Evolutionary conservation across 1,140 invertebrate species (phyloP), one percentile per base, ranked within the genome.

Genomic region (Orussus abietinus): DNA sequence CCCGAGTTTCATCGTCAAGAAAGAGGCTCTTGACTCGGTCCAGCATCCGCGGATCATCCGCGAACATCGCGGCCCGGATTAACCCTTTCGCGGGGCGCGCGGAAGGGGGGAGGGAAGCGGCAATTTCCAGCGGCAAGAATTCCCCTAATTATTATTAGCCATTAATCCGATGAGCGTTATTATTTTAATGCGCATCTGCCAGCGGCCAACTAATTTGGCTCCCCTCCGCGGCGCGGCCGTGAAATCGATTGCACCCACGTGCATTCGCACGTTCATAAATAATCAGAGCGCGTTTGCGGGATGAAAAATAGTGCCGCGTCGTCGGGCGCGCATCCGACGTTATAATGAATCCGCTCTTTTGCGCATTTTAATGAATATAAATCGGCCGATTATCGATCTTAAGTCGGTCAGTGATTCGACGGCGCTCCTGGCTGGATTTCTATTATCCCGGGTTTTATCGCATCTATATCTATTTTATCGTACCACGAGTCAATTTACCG

Each of bases 71-170:
- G n/a, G n/a, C n/a, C n/a, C n/a, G n/a, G n/a, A n/a, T n/a, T n/a
- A n/a, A n/a, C n/a, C n/a, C n/a, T n/a, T n/a, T n/a, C n/a, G 25
- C 35, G 42, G 42, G 39, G 34, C 46, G 45, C 38, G 38, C 14
- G 40, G 49, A 37, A 50, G 41, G 47, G 45, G 49, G 43, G 32
- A 47, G 46, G 43, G 42, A 50, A 49, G 20, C 28, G 47, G 53
- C 49, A 57, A 64, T 64, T 57, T 55, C 47, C 48, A 45, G 44
- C 54, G 55, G 39, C 49, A 63, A 60, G 59, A 68, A 69, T 69
- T 70, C 67, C 59, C 62, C 64, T 69, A 69, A 70, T 70, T 69
- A 70, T 67, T 64, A 64, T 61, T 59, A 47, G 53, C 64, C 54
- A 70, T 70, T 67, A 69, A 70, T 62, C 44, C 55, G 53, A 69